Base-by-base conservation (phyloP, 2,113 vertebrate species). In the Anser brachyrhynchus region DNA sequence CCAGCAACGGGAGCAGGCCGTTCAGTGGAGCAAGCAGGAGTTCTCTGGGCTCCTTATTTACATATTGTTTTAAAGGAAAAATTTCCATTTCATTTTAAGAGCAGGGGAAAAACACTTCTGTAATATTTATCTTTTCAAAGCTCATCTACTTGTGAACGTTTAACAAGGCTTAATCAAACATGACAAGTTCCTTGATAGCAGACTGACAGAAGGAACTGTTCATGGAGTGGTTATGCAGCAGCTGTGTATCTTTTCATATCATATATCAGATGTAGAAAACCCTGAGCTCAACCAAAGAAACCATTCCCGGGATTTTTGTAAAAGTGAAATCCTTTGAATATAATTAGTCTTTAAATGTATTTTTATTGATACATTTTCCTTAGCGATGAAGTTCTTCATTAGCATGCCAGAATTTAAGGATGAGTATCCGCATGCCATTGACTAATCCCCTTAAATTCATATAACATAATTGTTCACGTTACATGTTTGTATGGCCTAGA, bases 161-260 rank as follows among this genome's bases (percentile, higher is more conserved):
- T 91, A 58, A 83, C 66, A 93, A 95, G 76, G 41, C 67, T 74
- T 89, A 91, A 93, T 95, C 91, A 92, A 95, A 77, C 44, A 72
- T 66, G 88, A 89, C 83, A 95, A 84, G 85, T 82, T 91, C 65
- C 49, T 89, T 92, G 54, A 76, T 79, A 75, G 37, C 2, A 0
- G 74, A 46, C 74, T 89, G 66, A 54, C 66, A 66, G 58, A 80
- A 90, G 74, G 62, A 91, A 21, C 49, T 92, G 2, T 46, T 87
- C 39, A n/a, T 52, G 13, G 84, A 25, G 37, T 58, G 64, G 54
- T 82, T 82, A 43, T 41, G 70, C 41, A 65, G 84, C 95, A 89
- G 91, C 89, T 95, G 90, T 69, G 57, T 87, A 37, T 90, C 61
- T 92, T 44, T 82, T 90, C 44, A 23, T 73, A 41, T 62, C 57